phyloP scores from a whole-genome alignment of 2,888 invertebrate species.

The Gandaritis pyraliata region DNA sequence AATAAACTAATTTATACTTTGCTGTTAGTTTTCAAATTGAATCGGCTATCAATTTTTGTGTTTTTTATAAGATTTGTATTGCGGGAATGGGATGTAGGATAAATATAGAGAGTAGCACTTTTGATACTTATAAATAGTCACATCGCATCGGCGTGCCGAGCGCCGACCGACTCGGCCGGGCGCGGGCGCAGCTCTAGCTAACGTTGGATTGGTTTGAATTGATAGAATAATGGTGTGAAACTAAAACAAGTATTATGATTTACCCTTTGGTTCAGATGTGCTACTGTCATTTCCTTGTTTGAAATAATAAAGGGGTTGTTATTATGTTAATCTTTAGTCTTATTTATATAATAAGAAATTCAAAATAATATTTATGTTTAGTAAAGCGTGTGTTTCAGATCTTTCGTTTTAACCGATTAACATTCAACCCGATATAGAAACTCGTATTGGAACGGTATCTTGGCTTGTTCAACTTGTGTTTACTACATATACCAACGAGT shows the following conservation, averaged over 20 bases:
- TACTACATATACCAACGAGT: slow-evolving; percentile 81
- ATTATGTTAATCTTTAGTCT: slow-evolving; percentile 78
- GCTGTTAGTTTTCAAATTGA: slow-evolving; percentile 8
- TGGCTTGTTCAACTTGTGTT: slow-evolving; percentile 83
- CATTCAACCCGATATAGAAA: slow-evolving; percentile 71
- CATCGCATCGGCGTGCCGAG: slow-evolving; percentile 51
- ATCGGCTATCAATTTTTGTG: slow-evolving; percentile 31
- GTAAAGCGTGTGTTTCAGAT: slow-evolving; percentile 73
- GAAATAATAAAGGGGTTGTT: slow-evolving; percentile 73
- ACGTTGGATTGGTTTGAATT: slow-evolving; percentile 23
- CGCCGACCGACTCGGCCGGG: slow-evolving; percentile 19
- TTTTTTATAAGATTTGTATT: slow-evolving; percentile 61
- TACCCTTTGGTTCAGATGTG: slow-evolving; percentile 28
- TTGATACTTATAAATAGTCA: slow-evolving; percentile 57
- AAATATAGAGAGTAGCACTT: slow-evolving; percentile 54
- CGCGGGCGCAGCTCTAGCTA: background rate
- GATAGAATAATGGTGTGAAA: slow-evolving; percentile 28
- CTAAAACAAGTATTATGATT: slow-evolving; percentile 37
- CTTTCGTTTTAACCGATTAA: slow-evolving; percentile 74
- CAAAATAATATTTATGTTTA: slow-evolving; percentile 71
- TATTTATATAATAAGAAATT: slow-evolving; percentile 73
- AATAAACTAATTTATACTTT: background rate
- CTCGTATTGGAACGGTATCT: slow-evolving; percentile 69
- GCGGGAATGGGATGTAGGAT: slow-evolving; percentile 47
- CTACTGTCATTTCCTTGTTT: slow-evolving; percentile 59